Conservation (phyloP, 2,797 vertebrate species). For the Siniperca obscura region DNA sequence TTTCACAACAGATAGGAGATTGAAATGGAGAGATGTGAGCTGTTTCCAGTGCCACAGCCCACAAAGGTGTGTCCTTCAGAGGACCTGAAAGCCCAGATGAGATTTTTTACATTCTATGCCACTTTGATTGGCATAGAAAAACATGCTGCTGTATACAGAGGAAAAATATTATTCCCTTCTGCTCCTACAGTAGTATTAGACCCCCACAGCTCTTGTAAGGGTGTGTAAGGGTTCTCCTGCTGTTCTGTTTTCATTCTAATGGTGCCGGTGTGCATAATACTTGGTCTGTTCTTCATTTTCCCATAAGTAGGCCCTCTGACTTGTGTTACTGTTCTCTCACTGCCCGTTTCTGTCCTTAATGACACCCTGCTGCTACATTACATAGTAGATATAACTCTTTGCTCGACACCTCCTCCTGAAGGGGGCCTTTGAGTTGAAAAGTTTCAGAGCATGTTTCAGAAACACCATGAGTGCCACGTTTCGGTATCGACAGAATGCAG, state of each 20-base stretch:
- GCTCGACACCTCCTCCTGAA: background rate
- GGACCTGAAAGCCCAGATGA: background rate
- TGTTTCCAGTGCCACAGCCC: conserved; percentile 1
- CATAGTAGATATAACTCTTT: conserved; percentile 12
- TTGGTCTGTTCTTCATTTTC: conserved; percentile 22
- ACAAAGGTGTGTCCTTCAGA: background rate
- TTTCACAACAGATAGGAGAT: background rate
- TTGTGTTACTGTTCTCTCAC: conserved; percentile 17
- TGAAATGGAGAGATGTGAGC: background rate
- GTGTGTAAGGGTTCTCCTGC: conserved; percentile 18
- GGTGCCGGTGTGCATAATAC: conserved; percentile 2
- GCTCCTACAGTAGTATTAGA: background rate
- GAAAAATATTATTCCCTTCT: background rate
- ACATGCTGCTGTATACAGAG: background rate
- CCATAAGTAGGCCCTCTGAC: conserved; percentile 31
- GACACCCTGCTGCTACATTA: conserved; percentile 29
- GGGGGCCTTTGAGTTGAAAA: conserved; percentile 22
- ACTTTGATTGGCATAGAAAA: background rate
- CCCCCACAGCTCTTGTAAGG: background rate
- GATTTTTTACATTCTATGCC: background rate
- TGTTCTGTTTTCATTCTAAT: conserved; percentile 17
- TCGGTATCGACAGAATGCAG: conserved; percentile 9
- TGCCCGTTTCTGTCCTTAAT: conserved; percentile 30
- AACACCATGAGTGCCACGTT: conserved; percentile 22
- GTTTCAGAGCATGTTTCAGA: conserved; percentile 6